These are phyloP conservation scores for Pseudomyrmex flavicornis DNA, from an alignment of 1,140 invertebrate genomes.

Conservation along the genomic window DNA sequence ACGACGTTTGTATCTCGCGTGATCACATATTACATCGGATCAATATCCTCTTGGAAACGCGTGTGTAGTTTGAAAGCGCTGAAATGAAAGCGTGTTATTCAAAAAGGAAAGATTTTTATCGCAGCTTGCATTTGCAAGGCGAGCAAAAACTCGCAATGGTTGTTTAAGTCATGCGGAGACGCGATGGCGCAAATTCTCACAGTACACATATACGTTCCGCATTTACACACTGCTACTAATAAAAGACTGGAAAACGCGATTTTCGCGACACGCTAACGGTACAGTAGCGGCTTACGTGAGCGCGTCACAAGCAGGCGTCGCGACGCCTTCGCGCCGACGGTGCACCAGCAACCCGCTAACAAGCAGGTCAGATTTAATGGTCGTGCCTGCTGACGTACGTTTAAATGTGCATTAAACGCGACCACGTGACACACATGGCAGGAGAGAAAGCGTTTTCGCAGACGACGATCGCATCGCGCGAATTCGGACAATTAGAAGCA, in stretches of 20 bases:
- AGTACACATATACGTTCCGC: neutral
- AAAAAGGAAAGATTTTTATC: neutral
- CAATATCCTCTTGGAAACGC: no score
- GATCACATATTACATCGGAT: neutral
- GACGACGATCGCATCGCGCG: slow-evolving; percentile 32
- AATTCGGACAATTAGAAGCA: slow-evolving; percentile 52
- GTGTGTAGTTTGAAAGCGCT: neutral
- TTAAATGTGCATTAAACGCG: slow-evolving; percentile 73
- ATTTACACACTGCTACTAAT: slow-evolving; percentile 31
- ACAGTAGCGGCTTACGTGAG: slow-evolving; percentile 27
- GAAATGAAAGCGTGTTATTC: neutral
- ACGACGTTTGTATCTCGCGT: neutral
- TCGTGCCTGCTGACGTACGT: slow-evolving; percentile 72
- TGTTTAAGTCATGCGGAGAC: slow-evolving; percentile 39
- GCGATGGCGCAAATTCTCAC: slow-evolving; percentile 1
- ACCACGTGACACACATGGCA: slow-evolving; percentile 42
- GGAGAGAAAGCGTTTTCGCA: slow-evolving; percentile 1
- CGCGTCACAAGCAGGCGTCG: neutral
- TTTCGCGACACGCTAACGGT: slow-evolving; percentile 49
- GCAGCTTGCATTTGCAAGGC: neutral
- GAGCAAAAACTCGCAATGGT: slow-evolving; percentile 6
- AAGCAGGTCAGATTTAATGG: slow-evolving; percentile 75
- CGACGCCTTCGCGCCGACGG: neutral
- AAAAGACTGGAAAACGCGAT: slow-evolving; percentile 52
- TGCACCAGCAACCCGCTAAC: slow-evolving; percentile 54